Conservation (phyloP, 1,140 invertebrate species). For the Drosophila ironensis region DNA sequence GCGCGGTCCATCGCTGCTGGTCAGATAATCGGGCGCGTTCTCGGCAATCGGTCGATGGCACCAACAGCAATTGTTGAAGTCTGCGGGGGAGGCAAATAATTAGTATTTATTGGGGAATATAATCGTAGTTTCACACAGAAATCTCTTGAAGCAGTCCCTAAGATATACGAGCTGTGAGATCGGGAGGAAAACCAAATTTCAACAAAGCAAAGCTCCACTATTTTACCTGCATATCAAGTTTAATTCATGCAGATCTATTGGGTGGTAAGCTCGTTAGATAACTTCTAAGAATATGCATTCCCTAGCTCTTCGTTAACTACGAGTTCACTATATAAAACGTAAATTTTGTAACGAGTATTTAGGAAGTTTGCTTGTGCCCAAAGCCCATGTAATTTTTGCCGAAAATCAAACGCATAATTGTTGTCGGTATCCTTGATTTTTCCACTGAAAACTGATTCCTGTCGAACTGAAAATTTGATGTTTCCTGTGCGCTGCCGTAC, state of each 20-base stretch:
- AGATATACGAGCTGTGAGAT: too few species aligned
- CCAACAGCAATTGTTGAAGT: slow-evolving; percentile 84
- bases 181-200: too few species aligned
- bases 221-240: too few species aligned
- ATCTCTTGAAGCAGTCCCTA: too few species aligned
- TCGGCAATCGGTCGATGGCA: slow-evolving; percentile 84
- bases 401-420: not conserved
- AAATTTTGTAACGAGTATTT: too few species aligned
- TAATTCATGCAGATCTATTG: too few species aligned
- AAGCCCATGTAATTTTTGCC: not conserved
- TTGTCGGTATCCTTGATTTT: not conserved
- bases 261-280: too few species aligned
- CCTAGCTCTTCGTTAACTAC: too few species aligned
- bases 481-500: slow-evolving; percentile 9
- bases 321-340: too few species aligned
- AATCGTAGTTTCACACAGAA: not conserved
- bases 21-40: slow-evolving; percentile 83
- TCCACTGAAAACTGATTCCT: not conserved
- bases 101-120: not conserved
- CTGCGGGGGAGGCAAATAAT: slow-evolving; percentile 14
- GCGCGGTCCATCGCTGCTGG: slow-evolving; percentile 84
- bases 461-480: not conserved
- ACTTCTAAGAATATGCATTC: too few species aligned
- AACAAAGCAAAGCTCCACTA: too few species aligned
- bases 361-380: too few species aligned